Evolutionary conservation across 2,797 vertebrate species (phyloP).

Genomic region (Sparus aurata): DNA sequence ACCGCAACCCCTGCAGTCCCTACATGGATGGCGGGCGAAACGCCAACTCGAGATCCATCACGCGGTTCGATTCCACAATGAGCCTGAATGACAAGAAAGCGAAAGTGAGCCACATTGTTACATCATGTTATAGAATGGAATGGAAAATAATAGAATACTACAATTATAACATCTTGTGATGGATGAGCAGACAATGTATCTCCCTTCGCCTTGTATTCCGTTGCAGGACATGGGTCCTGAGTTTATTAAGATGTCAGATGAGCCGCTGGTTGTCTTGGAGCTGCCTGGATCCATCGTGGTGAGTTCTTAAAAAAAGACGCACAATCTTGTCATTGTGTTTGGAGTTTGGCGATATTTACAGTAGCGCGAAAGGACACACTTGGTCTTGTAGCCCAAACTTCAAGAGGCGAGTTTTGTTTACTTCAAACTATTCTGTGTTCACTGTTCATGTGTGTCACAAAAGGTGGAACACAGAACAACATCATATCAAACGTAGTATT

Average conservation of each 20-base stretch:
- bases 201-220: not conserved
- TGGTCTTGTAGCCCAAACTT: no score
- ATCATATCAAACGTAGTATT: no score
- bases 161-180: not conserved
- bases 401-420: no score
- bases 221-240: slow-evolving; percentile 89
- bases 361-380: no score
- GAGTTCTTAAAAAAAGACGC: slow-evolving; percentile 47
- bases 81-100: slow-evolving; percentile 80
- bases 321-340: not conserved
- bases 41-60: slow-evolving; percentile 52
- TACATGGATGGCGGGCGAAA: slow-evolving; percentile 66
- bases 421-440: no score
- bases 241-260: slow-evolving; percentile 87
- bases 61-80: slow-evolving; percentile 69
- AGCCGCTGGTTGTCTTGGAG: slow-evolving; percentile 87
- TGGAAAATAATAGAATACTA: not conserved
- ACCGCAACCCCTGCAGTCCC: slow-evolving; percentile 63
- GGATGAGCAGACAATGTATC: not conserved
- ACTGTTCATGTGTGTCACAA: no score
- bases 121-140: not conserved
- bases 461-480: no score
- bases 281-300: slow-evolving; percentile 92
- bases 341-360: no score
- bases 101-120: slow-evolving; percentile 64